Conservation (phyloP, 2,888 invertebrate species). For the Cylloceria caligata region DNA sequence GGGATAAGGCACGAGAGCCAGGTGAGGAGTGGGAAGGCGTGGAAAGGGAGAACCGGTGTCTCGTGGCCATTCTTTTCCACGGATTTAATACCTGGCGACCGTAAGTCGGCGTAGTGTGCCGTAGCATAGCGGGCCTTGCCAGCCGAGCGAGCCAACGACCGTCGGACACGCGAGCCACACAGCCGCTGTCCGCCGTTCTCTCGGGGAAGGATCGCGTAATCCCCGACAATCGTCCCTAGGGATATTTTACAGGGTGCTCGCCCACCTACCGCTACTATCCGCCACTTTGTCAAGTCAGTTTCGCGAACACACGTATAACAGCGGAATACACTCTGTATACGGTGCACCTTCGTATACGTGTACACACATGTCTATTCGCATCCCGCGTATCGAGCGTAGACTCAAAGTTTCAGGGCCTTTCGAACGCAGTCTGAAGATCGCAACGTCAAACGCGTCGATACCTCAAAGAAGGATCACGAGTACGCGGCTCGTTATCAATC, state of each 20-base stretch:
- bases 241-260: conserved; percentile 77
- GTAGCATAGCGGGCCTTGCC: conserved; percentile 44
- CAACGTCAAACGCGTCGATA: not conserved
- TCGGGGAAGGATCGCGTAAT: conserved; percentile 76
- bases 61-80: conserved; percentile 74
- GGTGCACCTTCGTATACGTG: conserved; percentile 26
- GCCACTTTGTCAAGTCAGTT: conserved; percentile 74
- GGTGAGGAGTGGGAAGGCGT: conserved; percentile 30
- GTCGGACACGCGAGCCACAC: conserved; percentile 68
- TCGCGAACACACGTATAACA: conserved; percentile 34
- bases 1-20: conserved; percentile 39
- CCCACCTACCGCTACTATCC: conserved; percentile 59
- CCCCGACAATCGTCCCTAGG: conserved; percentile 77
- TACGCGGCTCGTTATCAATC: too few species aligned
- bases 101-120: conserved; percentile 70
- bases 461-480: too few species aligned
- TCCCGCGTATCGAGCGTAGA: not conserved
- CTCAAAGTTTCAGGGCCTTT: not conserved
- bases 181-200: conserved; percentile 47
- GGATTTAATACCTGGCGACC: conserved; percentile 77
- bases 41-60: conserved; percentile 57
- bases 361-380: not conserved
- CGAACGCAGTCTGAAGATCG: not conserved
- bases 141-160: conserved; percentile 65
- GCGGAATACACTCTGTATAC: conserved; percentile 32